Evolutionary conservation across 1,140 invertebrate genomes (phyloP).

Genomic region (Drosophila athabasca): DNA sequence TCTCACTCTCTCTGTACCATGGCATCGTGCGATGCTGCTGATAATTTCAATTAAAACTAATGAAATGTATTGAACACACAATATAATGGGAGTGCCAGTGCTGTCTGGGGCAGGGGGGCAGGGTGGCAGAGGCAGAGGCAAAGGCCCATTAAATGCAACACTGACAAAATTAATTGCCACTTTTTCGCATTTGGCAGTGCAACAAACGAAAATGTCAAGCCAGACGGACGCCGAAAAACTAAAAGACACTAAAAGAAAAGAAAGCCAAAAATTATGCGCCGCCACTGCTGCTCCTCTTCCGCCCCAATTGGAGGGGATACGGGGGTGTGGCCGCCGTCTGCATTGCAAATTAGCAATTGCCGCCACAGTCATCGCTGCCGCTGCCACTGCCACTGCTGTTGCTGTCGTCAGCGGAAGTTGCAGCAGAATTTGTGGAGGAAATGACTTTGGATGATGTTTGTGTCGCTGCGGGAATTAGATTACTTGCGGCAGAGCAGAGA

Average conservation of each 20-base stretch:
- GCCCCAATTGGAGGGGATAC: too few species aligned
- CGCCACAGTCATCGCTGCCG: constrained; percentile 32
- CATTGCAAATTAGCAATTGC: constrained; percentile 78
- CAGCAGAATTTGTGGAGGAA: constrained; percentile 74
- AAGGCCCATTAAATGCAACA: constrained; percentile 77
- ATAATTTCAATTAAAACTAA: constrained; percentile 74
- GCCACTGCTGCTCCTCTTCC: background rate
- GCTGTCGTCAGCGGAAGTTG: constrained; percentile 68
- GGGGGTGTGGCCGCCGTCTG: constrained; percentile 36
- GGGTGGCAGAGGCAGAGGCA: constrained; percentile 13
- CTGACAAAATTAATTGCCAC: constrained; percentile 80
- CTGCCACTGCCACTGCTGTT: background rate
- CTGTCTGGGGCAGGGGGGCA: too few species aligned
- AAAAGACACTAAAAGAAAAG: constrained; percentile 38
- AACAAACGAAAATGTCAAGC: constrained; percentile 78
- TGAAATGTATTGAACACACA: constrained; percentile 52
- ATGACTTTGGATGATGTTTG: constrained; percentile 58
- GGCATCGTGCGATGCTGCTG: constrained; percentile 23
- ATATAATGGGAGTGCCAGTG: background rate
- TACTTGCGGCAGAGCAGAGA: background rate
- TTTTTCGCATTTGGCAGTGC: constrained; percentile 79
- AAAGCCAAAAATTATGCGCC: constrained; percentile 41
- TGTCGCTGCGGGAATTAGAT: constrained; percentile 31
- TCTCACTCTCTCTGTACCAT: constrained; percentile 2
- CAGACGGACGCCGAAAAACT: constrained; percentile 28